phyloP scores from a whole-genome alignment of 2,113 vertebrate species.

The Proteles cristata region DNA sequence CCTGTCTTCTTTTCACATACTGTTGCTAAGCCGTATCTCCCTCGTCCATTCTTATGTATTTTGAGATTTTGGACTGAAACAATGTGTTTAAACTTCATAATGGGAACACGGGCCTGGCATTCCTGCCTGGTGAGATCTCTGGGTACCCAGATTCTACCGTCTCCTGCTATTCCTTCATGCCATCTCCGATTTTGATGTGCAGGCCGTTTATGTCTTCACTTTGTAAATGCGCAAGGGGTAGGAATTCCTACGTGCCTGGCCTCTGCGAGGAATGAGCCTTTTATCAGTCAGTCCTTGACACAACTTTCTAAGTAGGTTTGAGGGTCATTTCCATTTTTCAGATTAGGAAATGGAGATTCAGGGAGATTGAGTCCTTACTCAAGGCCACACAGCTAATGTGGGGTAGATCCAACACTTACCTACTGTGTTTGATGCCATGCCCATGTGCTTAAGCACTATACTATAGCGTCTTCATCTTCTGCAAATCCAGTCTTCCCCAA shows the following conservation, averaged over 20 bases:
- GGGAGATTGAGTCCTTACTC: not conserved
- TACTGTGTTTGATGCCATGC: not conserved
- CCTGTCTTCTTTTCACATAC: not conserved
- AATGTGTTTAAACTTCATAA: not conserved
- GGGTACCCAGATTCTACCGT: not conserved
- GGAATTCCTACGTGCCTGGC: not conserved
- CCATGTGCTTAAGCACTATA: not conserved
- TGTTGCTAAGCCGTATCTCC: not conserved
- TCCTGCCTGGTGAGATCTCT: not conserved
- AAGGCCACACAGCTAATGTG: not conserved
- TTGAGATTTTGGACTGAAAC: conserved; percentile 28
- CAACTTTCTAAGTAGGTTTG: not conserved
- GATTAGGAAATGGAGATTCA: not conserved
- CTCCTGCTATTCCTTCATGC: not conserved
- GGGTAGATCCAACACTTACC: not conserved
- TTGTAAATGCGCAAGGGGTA: not conserved
- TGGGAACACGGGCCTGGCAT: not conserved
- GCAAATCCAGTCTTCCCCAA: not conserved
- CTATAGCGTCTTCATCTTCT: not conserved
- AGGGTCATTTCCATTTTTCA: not conserved
- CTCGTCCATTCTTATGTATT: not conserved
- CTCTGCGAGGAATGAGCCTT: not conserved
- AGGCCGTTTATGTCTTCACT: not conserved
- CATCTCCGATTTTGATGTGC: not conserved
- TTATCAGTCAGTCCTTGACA: not conserved